Evolutionary conservation across 1,140 invertebrate genomes (phyloP).

Genomic region (Drosophila kohkoa): DNA sequence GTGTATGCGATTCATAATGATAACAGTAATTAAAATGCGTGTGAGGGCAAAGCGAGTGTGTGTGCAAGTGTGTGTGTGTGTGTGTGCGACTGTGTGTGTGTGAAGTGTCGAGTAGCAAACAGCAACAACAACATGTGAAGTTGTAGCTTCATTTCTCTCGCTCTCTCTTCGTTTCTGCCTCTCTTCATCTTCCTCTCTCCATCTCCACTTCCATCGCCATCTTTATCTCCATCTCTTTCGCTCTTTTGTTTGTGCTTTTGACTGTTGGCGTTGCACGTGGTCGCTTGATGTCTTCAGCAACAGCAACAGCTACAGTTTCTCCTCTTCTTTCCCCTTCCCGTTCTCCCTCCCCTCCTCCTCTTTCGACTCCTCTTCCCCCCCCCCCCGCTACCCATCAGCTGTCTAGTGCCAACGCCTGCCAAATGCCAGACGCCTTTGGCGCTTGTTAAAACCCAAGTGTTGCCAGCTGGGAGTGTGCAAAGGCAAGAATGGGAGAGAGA

Average conservation of each 20-base stretch:
- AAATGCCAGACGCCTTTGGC: constrained; percentile 58
- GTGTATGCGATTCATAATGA: constrained; percentile 81
- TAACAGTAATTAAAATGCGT: constrained; percentile 80
- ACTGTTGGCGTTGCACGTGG: constrained; percentile 19
- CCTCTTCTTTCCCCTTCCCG: no score
- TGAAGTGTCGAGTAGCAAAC: constrained; percentile 22
- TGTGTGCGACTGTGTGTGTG: constrained; percentile 23
- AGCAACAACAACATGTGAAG: neutral
- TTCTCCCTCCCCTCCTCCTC: no score
- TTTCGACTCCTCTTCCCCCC: no score
- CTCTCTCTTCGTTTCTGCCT: constrained; percentile 1
- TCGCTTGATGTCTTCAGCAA: constrained; percentile 1
- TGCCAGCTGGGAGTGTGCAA: constrained; percentile 20
- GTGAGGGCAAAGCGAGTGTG: constrained; percentile 15
- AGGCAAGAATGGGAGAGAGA: neutral
- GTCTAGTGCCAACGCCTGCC: constrained; percentile 8
- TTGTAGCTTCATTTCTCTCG: neutral
- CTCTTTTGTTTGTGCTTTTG: constrained; percentile 34
- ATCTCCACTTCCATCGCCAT: no score
- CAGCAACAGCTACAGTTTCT: no score
- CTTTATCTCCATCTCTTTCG: no score
- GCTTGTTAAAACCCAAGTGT: constrained; percentile 66
- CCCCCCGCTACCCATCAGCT: neutral
- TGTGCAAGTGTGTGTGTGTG: constrained; percentile 16
- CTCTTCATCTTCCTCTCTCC: no score